Evolutionary conservation across 2,888 invertebrate species (phyloP), one percentile per base, ranked within the genome.

Genomic region (Heliconius erato): DNA sequence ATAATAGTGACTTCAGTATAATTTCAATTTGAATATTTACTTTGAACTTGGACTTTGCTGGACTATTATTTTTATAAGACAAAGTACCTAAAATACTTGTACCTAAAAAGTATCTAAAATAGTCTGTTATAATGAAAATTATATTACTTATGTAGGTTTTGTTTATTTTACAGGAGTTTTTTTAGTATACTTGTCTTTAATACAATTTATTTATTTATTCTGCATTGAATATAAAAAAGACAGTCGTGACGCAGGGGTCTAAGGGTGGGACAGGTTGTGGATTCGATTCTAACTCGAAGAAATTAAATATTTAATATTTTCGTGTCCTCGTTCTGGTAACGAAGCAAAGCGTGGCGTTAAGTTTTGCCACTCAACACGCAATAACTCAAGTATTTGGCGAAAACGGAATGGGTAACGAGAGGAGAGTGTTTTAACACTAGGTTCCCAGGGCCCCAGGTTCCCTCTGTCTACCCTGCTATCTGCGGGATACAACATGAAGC

Each of bases 11-110:
- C n/a, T 77, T 65, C 59, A 67, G 1, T 35, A 32, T 74, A 23
- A 76, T 76, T 59, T 59, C 23, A 59, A 76, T 59, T 76, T 59
- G 35, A 74, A 76, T 35, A 76, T 76, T 32, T 76, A 76, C 54
- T 74, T 28, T 23, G n/a, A 7, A 23, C 32, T 23, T 32, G n/a
- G 23, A 12, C 0, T 74, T 49, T 26, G 16, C 28, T 23, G 44
- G 28, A 28, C 28, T 49, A 28, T 32, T 32, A 69, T 69, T 69
- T 11, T 32, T 35, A 32, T 35, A 35, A 23, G 23, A 63, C n/a
- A 63, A 63, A 63, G n/a, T 19, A 54, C 16, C 49, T 16, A 49
- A 49, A 49, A 16, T 49, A 16, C 16, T 49, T 16, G 28, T 28
- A 28, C 28, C 28, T 28, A 63, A 63, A 63, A 63, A 63, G 23